A percentile compares a stretch with the other conserved stretches of the same genome.
Evolutionary conservation across 2,113 vertebrate species (phyloP).

Genomic region (Isurus oxyrinchus): DNA sequence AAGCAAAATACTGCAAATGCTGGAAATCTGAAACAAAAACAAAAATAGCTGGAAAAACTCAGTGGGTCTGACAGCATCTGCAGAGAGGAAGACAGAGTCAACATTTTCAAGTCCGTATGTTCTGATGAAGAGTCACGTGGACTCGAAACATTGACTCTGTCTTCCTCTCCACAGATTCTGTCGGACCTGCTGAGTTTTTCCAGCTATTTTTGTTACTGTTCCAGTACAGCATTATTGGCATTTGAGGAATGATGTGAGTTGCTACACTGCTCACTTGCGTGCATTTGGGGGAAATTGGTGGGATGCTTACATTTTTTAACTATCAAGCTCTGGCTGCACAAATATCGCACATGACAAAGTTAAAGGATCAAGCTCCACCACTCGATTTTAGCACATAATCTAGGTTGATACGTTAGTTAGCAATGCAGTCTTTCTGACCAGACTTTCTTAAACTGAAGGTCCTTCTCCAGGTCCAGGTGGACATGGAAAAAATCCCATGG

Average conservation of each 20-base stretch:
- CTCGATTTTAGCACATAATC: neutral
- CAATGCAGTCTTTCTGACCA: neutral
- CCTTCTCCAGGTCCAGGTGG: neutral
- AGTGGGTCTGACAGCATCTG: no score
- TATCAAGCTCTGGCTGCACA: neutral
- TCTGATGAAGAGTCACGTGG: no score
- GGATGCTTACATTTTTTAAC: neutral
- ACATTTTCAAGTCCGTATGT: no score
- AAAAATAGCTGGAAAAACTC: no score
- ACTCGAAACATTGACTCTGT: no score
- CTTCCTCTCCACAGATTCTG: no score
- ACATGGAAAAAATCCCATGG: neutral
- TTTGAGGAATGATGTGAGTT: neutral
- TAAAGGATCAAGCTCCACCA: neutral
- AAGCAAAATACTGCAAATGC: no score
- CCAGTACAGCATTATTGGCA: neutral
- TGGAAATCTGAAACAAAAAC: no score
- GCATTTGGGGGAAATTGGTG: neutral
- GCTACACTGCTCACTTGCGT: neutral
- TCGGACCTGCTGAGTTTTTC: no score
- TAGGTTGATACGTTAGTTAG: neutral
- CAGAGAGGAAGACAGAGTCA: no score
- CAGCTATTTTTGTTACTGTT: neutral
- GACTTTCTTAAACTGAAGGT: no score
- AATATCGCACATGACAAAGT: neutral